phyloP scores from a whole-genome alignment of 2,113 vertebrate species.

The Antechinus flavipes region DNA sequence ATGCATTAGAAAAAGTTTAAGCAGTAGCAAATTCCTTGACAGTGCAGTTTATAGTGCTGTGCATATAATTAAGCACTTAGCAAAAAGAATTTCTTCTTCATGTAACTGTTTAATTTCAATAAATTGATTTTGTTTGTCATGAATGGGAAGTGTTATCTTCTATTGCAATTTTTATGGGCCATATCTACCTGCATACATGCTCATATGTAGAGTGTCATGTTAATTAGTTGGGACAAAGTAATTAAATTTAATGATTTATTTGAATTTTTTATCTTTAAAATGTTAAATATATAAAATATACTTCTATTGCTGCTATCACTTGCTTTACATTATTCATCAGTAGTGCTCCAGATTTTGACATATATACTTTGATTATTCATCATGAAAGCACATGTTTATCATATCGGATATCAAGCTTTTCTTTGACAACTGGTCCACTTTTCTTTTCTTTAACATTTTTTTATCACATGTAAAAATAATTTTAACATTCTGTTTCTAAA shows the following conservation, averaged over 20 bases:
- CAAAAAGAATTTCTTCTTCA: background rate
- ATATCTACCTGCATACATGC: background rate
- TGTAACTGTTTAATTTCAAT: conserved; percentile 6
- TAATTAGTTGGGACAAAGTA: background rate
- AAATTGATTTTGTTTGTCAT: background rate
- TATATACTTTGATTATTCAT: background rate
- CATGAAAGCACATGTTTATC: background rate
- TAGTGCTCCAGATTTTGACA: background rate
- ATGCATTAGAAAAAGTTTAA: background rate
- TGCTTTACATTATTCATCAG: background rate
- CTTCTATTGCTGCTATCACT: too few species aligned
- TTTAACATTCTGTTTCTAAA: too few species aligned
- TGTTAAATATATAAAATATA: background rate
- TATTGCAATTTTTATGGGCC: conserved; percentile 28
- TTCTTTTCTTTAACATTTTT: background rate
- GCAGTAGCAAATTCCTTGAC: background rate
- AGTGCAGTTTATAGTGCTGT: background rate
- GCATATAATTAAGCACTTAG: conserved; percentile 2
- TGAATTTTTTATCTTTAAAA: background rate
- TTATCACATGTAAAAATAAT: too few species aligned
- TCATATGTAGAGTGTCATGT: background rate
- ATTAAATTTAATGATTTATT: background rate
- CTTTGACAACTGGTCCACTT: background rate
- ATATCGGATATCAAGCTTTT: background rate
- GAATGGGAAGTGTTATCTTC: background rate